Evolutionary conservation across 2,113 vertebrate genomes (phyloP), one percentile per base, ranked within the genome.

Genomic region (Lophius piscatorius): DNA sequence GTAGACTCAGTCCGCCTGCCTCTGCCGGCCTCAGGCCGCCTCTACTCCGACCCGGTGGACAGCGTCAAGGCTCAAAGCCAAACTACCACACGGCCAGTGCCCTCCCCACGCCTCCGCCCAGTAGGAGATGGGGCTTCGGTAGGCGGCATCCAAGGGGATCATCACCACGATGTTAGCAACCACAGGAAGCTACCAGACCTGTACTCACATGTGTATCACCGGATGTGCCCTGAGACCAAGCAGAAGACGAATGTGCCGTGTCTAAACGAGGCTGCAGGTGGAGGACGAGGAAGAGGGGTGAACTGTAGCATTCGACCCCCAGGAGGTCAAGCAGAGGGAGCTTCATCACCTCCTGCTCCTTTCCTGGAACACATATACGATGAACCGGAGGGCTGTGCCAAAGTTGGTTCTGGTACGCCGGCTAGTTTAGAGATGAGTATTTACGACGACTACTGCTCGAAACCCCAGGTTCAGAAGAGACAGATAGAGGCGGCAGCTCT

Each of bases 11-110:
- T 99, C 29, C 94, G 92, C 11, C n/a, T 90, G 20, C 76, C 83
- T 22, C 61, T 54, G 40, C 70, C 28, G 2, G 23, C 35, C 2
- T 63, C 40, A 0, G 95, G 98, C 57, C 72, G 90, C 0, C 85
- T 98, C 0, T 99, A 99, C 65, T 95, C 94, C 0, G 96, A 98
- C 74, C 97, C 97, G 0, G 56, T 97, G 55, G 96, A 97, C 90
- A 96, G 88, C 82, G 79, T 92, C 56, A 90, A 86, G 68, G 35
- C 48, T 45, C 74, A 85, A 44, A 78, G 29, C 67, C 78, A 66
- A 16, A 39, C 69, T 5, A 29, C 63, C 33, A 26, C 33, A 21
- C 62, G 55, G 1, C 76, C 85, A 0, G 42, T 60, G 34, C 82
- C 86, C 8, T 74, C 18, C 33, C 83, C 88, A 1, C 83, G 90